Evolutionary conservation across 2,797 vertebrate species (phyloP).

Genomic region (Pangasius krempfi): DNA sequence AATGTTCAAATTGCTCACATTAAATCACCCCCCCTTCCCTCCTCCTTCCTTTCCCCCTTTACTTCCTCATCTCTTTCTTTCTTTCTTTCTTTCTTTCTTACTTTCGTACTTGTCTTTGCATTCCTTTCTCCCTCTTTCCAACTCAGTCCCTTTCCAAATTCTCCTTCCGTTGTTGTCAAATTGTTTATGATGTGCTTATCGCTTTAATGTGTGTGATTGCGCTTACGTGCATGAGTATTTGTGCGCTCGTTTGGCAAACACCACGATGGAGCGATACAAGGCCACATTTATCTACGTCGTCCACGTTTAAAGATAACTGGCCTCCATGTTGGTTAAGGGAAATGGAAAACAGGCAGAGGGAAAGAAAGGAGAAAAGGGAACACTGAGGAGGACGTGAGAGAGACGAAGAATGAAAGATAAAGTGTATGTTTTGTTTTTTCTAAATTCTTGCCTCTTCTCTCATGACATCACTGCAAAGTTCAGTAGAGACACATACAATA

Average conservation of each 20-base stretch:
- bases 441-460: not conserved
- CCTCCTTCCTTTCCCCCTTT: constrained; percentile 47
- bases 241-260: constrained; percentile 27
- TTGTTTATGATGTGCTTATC: constrained; percentile 61
- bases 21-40: constrained; percentile 63
- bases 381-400: not conserved
- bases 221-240: constrained; percentile 36
- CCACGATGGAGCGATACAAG: constrained; percentile 44
- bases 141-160: constrained; percentile 34
- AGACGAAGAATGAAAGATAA: not conserved
- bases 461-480: constrained; percentile 34
- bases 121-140: constrained; percentile 48
- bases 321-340: constrained; percentile 31
- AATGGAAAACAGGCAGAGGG: constrained; percentile 38
- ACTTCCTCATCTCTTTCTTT: constrained; percentile 44
- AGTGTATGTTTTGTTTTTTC: not conserved
- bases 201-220: constrained; percentile 49
- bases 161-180: constrained; percentile 51
- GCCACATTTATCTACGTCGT: constrained; percentile 45
- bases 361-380: not conserved
- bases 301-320: constrained; percentile 39
- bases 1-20: constrained; percentile 74
- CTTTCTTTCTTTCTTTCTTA: constrained; percentile 23
- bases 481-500: not conserved
- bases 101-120: constrained; percentile 33